Conservation (phyloP, 2,888 invertebrate species). For the Epirrhoe alternata region DNA sequence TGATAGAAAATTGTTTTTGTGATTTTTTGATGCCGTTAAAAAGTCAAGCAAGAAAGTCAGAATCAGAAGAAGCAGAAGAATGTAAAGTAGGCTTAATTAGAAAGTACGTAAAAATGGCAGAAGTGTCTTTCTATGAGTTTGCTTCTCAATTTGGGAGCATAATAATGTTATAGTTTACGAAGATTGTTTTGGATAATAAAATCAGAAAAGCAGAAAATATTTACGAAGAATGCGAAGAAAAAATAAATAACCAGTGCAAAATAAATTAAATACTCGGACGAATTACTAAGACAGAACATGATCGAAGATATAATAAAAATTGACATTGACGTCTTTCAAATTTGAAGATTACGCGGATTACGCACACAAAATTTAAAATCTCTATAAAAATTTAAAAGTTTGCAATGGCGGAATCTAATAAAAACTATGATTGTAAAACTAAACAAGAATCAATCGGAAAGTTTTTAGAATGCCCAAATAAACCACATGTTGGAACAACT, state of each 20-base stretch:
- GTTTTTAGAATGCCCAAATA: conserved; percentile 7
- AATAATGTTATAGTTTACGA: background rate
- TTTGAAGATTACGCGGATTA: too few relatives aligned
- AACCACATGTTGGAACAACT: conserved; percentile 11
- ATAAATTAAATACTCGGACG: too few relatives aligned
- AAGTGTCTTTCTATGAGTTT: background rate
- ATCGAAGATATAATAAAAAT: too few relatives aligned
- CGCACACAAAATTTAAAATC: background rate
- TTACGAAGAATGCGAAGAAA: conserved; percentile 3
- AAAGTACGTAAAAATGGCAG: background rate
- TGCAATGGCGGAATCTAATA: conserved; percentile 15
- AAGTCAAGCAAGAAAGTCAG: too few relatives aligned
- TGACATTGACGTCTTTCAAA: background rate
- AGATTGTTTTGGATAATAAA: background rate
- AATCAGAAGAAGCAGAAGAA: too few relatives aligned
- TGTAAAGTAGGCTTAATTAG: background rate
- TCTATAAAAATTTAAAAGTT: background rate
- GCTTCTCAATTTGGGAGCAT: conserved; percentile 1
- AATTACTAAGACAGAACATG: too few relatives aligned
- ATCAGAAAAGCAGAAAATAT: background rate
- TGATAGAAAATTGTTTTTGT: conserved; percentile 22
- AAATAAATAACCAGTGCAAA: background rate
- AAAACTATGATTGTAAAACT: conserved; percentile 4
- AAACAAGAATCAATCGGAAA: conserved; percentile 11
- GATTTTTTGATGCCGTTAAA: background rate